phyloP scores from a whole-genome alignment of 2,797 vertebrate species.

The Dromococcyx pavoninus region DNA sequence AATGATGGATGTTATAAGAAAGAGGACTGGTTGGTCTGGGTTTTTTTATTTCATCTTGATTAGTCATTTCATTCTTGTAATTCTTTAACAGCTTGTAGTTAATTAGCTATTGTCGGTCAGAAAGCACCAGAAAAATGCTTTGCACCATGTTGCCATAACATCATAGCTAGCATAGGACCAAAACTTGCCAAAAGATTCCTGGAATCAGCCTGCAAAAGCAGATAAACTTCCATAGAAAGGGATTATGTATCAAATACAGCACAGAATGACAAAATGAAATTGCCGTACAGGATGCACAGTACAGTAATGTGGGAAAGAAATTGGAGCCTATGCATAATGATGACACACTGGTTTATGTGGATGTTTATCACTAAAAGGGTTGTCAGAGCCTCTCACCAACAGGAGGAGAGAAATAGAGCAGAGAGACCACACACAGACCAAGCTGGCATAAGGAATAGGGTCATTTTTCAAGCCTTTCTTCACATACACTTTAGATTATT shows the following conservation, averaged over 20 bases:
- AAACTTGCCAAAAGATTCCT: conserved; percentile 12
- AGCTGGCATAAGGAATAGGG: not conserved
- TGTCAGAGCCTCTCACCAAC: conserved; percentile 18
- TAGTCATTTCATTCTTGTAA: not conserved
- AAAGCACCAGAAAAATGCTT: not conserved
- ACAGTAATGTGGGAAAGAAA: conserved; percentile 2
- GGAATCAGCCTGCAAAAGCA: not conserved
- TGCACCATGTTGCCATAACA: not conserved
- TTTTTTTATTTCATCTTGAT: not conserved
- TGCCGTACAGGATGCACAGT: not conserved
- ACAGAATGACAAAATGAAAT: conserved; percentile 15
- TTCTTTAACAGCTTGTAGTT: not conserved
- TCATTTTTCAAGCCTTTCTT: conserved; percentile 17
- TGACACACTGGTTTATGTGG: not conserved
- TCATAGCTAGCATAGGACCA: not conserved
- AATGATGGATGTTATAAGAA: not conserved
- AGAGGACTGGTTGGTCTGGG: not conserved
- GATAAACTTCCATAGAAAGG: conserved; percentile 18
- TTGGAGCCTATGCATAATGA: not conserved
- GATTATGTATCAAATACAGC: not conserved
- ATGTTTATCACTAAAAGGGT: conserved; percentile 5
- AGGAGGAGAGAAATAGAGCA: conserved; percentile 24
- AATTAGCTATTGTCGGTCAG: not conserved
- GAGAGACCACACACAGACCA: conserved; percentile 16
- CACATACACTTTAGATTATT: not conserved